Percentiles rank a stretch among this genome's conserved stretches.
Evolutionary conservation across 2,888 invertebrate species (phyloP).

Genomic region (Oligia latruncula): DNA sequence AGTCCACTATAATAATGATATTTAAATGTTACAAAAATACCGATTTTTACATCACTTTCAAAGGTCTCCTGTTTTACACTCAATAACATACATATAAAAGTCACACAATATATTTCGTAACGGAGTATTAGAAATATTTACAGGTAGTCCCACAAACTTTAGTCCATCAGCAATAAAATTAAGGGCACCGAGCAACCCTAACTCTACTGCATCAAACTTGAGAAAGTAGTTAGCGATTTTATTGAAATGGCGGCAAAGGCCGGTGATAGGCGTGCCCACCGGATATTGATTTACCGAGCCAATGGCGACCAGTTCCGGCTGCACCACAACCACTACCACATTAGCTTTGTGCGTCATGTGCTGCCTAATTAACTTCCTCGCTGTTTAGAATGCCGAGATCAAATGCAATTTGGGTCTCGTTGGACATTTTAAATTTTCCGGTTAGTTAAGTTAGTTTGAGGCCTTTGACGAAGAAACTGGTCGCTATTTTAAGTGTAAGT

Average conservation of each 20-base stretch:
- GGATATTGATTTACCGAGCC: constrained; percentile 88
- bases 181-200: constrained; percentile 33
- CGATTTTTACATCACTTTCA: background rate
- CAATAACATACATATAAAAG: background rate
- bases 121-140: background rate
- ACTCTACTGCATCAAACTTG: constrained; percentile 62
- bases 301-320: constrained; percentile 80
- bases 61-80: background rate
- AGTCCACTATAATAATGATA: background rate
- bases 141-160: constrained; percentile 16
- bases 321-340: constrained; percentile 72
- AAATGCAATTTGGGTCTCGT: constrained; percentile 44
- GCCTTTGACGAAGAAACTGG: constrained; percentile 32
- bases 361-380: constrained; percentile 82
- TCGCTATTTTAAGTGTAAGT: constrained; percentile 5
- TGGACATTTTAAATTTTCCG: constrained; percentile 23
- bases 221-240: constrained; percentile 74
- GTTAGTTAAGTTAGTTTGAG: constrained; percentile 7
- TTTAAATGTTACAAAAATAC: background rate
- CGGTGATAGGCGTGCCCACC: constrained; percentile 78
- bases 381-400: constrained; percentile 36
- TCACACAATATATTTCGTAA: background rate
- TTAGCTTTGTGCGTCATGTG: constrained; percentile 79
- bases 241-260: constrained; percentile 69
- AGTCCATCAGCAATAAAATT: constrained; percentile 29